phyloP scores from a whole-genome alignment of 2,113 vertebrate species.

The Dascyllus trimaculatus region DNA sequence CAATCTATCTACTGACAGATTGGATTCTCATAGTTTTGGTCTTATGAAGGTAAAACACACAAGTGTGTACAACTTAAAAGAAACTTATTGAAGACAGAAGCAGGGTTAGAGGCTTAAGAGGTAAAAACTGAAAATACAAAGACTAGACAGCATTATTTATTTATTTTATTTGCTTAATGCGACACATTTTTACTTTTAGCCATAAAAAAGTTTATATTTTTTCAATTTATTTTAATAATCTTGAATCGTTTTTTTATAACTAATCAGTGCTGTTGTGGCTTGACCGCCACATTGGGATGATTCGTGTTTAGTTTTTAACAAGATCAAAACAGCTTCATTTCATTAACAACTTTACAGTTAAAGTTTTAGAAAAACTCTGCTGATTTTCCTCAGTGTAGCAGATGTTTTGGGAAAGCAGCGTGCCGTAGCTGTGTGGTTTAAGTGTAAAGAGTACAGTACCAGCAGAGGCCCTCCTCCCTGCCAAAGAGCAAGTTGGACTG shows the following conservation, averaged over 20 bases:
- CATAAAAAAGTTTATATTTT: no score
- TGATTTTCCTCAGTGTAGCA: slow-evolving; percentile 22
- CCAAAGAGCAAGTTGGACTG: slow-evolving; percentile 86
- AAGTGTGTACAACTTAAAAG: no score
- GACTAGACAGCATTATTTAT: background rate
- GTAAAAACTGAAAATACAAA: background rate
- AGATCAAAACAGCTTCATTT: background rate
- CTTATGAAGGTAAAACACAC: no score
- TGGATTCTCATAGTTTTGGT: no score
- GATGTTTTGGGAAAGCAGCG: slow-evolving; percentile 48
- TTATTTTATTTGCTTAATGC: background rate
- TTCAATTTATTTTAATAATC: background rate
- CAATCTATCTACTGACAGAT: no score
- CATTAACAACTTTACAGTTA: background rate
- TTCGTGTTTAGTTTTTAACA: background rate
- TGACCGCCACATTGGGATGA: no score
- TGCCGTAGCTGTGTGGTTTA: slow-evolving; percentile 35
- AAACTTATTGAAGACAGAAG: background rate
- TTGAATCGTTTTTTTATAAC: no score
- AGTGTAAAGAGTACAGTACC: slow-evolving; percentile 80
- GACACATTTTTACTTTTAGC: no score
- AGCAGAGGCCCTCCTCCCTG: slow-evolving; percentile 85
- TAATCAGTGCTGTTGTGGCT: background rate
- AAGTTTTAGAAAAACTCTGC: background rate
- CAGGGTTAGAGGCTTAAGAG: background rate